phyloP scores from a whole-genome alignment of 1,140 invertebrate species.

The Tribolium castaneum region DNA sequence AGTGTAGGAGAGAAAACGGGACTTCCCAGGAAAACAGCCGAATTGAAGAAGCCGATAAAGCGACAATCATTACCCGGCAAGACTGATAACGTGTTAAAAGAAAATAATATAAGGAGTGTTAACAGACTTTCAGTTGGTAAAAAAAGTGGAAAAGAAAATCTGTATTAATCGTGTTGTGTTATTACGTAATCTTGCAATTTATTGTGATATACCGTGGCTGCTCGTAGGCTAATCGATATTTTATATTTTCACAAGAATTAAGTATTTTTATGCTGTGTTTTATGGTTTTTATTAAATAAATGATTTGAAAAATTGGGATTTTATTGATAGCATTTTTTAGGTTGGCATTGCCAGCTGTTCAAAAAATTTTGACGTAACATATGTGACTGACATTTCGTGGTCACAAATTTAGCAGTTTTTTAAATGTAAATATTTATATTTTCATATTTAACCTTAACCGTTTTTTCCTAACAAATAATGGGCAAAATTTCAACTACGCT shows the following conservation, averaged over 20 bases:
- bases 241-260: neutral
- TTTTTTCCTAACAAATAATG: neutral
- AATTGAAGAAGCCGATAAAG: neutral
- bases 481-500: neutral
- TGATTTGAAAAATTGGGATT: neutral
- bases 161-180: neutral
- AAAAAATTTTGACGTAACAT: neutral
- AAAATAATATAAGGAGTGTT: neutral
- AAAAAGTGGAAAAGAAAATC: conserved; percentile 7
- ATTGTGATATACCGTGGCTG: neutral
- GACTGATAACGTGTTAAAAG: neutral
- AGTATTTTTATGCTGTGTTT: neutral
- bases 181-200: neutral
- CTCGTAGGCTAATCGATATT: neutral
- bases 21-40: neutral
- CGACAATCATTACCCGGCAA: neutral
- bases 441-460: neutral
- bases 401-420: neutral
- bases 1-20: conserved; percentile 9
- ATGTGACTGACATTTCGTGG: neutral
- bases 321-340: neutral
- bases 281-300: neutral
- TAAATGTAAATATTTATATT: conserved; percentile 25
- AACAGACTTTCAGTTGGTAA: neutral
- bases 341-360: neutral